These are phyloP conservation scores for Daubentonia madagascariensis DNA, from an alignment of 2,113 vertebrate genomes.

Conservation along the genomic window DNA sequence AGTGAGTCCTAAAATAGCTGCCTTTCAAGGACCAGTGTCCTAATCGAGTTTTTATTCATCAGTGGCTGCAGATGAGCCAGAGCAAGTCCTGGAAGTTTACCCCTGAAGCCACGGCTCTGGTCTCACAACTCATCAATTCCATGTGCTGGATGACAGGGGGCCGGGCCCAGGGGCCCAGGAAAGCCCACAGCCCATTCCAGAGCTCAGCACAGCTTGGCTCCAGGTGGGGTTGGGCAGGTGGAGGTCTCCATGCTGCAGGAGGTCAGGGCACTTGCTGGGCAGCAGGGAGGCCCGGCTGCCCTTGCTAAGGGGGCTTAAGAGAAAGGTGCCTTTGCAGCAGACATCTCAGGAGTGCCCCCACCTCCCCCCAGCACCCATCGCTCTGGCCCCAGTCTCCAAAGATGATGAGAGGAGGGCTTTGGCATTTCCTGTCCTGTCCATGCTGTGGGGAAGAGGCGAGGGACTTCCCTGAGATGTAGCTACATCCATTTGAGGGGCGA, in stretches of 20 bases:
- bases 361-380: accelerated
- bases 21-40: not conserved
- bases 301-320: not conserved
- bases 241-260: not conserved
- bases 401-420: not conserved
- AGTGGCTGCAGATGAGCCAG: slow-evolving; percentile 8
- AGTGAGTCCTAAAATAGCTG: slow-evolving; percentile 30
- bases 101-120: not conserved
- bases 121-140: not conserved
- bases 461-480: too few species aligned
- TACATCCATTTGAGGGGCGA: accelerated
- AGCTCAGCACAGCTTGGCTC: not conserved
- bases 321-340: accelerated
- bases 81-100: not conserved
- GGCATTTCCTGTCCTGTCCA: not conserved
- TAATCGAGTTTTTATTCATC: slow-evolving; percentile 47
- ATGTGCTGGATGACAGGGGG: not conserved
- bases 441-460: not conserved
- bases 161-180: not conserved
- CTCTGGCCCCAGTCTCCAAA: not conserved
- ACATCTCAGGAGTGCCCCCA: not conserved
- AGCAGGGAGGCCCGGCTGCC: not conserved
- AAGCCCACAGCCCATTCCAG: not conserved
- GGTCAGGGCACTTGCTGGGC: not conserved
- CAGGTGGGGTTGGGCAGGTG: accelerated